These are phyloP conservation scores for Eurytoma adleriae DNA, from an alignment of 2,888 invertebrate genomes.

Conservation along the genomic window DNA sequence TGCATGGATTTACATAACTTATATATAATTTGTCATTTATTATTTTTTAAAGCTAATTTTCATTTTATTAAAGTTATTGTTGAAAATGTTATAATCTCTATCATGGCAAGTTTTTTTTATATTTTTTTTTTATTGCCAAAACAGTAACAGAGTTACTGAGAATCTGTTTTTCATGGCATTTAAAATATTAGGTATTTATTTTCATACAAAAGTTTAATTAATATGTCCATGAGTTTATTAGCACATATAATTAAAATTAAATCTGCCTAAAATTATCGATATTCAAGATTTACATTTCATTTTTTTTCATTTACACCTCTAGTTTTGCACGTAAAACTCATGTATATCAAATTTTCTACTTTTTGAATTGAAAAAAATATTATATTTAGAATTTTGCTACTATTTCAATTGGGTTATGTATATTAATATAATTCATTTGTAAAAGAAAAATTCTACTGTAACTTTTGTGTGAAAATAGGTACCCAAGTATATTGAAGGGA, in stretches of 20 bases:
- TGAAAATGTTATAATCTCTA: slow-evolving; percentile 18
- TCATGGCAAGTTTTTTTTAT: slow-evolving; percentile 25
- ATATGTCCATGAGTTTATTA: too few relatives aligned
- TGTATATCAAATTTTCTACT: neutral
- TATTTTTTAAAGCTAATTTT: slow-evolving; percentile 1
- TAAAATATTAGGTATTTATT: slow-evolving; percentile 19
- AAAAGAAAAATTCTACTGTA: slow-evolving; percentile 19
- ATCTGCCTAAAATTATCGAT: too few relatives aligned
- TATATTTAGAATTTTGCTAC: too few relatives aligned
- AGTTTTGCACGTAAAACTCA: neutral
- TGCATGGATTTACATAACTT: neutral
- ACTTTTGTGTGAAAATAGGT: slow-evolving; percentile 56
- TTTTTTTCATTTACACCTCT: neutral
- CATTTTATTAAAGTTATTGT: neutral
- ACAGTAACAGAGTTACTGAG: neutral
- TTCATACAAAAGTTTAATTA: slow-evolving; percentile 43
- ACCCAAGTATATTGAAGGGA: slow-evolving; percentile 77
- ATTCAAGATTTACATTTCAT: neutral
- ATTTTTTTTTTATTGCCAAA: slow-evolving; percentile 1
- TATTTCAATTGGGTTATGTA: neutral
- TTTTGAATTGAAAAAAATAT: too few relatives aligned
- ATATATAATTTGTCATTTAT: neutral
- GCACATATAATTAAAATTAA: too few relatives aligned
- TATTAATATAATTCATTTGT: neutral
- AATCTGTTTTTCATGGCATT: neutral